Conservation (phyloP, 2,888 invertebrate species). For the Celastrina argiolus region DNA sequence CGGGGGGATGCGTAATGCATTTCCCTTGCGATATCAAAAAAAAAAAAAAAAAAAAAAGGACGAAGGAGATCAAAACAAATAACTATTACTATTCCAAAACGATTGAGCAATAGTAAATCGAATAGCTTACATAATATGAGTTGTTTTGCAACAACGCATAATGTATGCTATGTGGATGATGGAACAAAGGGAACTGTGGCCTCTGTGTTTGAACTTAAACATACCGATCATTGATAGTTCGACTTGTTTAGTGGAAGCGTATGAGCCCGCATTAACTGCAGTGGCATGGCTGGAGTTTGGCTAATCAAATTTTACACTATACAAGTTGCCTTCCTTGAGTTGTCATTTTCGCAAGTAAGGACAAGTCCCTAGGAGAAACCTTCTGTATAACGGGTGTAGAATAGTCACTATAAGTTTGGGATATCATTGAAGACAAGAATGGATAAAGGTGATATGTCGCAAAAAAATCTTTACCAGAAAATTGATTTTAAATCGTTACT, state of each 20-base stretch:
- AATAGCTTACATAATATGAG: too few species aligned
- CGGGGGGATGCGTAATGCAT: too few species aligned
- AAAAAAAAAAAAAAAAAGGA: too few species aligned
- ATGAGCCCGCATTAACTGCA: neutral
- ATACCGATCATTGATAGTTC: slow-evolving; percentile 6
- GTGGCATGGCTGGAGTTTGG: neutral
- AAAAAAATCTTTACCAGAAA: too few species aligned
- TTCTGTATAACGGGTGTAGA: too few species aligned
- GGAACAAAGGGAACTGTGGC: neutral
- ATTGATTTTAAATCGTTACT: too few species aligned
- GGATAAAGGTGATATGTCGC: too few species aligned
- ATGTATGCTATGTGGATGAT: neutral
- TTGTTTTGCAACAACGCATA: too few species aligned
- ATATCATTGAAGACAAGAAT: too few species aligned
- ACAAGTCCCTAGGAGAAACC: neutral
- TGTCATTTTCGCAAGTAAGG: neutral
- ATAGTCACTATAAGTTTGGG: too few species aligned
- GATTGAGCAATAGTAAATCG: too few species aligned
- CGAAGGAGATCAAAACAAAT: neutral
- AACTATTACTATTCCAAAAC: neutral
- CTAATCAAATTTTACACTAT: slow-evolving; percentile 16
- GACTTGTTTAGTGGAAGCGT: slow-evolving; percentile 14
- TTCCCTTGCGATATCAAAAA: too few species aligned
- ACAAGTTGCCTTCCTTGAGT: neutral
- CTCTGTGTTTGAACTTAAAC: neutral